Base-by-base conservation (phyloP, 2,113 vertebrate species). In the Lagenorhynchus albirostris region DNA sequence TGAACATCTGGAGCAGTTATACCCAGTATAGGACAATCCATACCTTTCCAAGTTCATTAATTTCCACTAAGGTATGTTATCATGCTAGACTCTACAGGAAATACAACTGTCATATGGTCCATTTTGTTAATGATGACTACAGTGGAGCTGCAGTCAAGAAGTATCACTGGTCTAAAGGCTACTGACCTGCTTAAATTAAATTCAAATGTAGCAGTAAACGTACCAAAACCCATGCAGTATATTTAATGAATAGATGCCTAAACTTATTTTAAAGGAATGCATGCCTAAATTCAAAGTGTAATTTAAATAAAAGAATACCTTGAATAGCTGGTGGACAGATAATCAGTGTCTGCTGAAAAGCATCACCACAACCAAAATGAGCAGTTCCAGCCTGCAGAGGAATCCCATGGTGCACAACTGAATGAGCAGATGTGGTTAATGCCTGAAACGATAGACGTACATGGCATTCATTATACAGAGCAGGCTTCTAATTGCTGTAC, bases 331-430 rank as follows among this genome's bases (percentile, higher is more conserved):
- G 99, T 76, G 99, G 99, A 97, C 99, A 99, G 89, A 99, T 99
- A 98, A 99, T 99, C 97, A 99, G 97, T 1, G 99, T 99, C 98
- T 99, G 99, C 76, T 99, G 99, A 98, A 99, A 99, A 98, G 99
- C 99, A 96, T 99, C 99, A 89, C 98, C 99, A 98, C 99, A 99
- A 95, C 99, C 99, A 99, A 99, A 99, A 97, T 99, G 99, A 96
- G 99, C 99, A 97, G 99, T 99, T 98, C 99, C 99, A 68, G 99
- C 98, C 98, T 99, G 99, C 98, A 99, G 98, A 17, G 99, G 99
- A 97, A 99, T 99, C 89, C 99, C 99, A 98, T 99, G 99, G 97
- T 99, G 99, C 98, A 99, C 99, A 96, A 99, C 98, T 2, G 99
- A 99, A 86, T 99, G 99, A 65, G 99, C 99, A 95, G 99, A 99